Evolutionary conservation across 2,888 invertebrate species (phyloP).

Genomic region (Callimorpha dominula): DNA sequence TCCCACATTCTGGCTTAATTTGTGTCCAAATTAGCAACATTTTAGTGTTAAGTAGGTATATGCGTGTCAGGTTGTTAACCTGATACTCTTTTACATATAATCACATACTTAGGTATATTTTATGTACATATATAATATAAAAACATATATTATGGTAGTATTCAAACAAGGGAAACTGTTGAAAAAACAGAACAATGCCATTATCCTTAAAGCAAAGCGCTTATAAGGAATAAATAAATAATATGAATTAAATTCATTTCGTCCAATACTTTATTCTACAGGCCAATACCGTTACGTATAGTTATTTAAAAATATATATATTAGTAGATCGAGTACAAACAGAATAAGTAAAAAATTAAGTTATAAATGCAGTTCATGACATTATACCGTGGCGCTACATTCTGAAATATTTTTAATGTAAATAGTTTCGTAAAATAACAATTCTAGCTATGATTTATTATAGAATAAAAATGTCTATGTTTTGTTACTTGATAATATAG

Average conservation of each 20-base stretch:
- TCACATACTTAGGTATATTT: not conserved
- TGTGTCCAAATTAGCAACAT: slow-evolving; percentile 19
- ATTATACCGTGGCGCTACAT: slow-evolving; percentile 13
- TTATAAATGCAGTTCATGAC: slow-evolving; percentile 24
- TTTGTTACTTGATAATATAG: too few species aligned
- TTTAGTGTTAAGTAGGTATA: slow-evolving; percentile 8
- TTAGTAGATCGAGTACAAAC: slow-evolving; percentile 27
- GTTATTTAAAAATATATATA: slow-evolving; percentile 1
- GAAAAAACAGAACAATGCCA: slow-evolving; percentile 4
- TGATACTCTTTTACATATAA: not conserved
- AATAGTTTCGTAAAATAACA: slow-evolving; percentile 7
- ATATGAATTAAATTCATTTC: slow-evolving; percentile 4
- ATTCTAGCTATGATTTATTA: too few species aligned
- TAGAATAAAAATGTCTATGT: too few species aligned
- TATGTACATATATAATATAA: not conserved
- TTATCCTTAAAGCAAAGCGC: slow-evolving; percentile 1
- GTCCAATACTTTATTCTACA: not conserved
- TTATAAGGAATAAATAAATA: not conserved
- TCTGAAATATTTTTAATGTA: slow-evolving; percentile 21
- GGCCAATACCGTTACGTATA: not conserved
- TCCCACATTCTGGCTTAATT: slow-evolving; percentile 16
- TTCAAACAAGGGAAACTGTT: not conserved
- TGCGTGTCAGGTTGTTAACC: too few species aligned
- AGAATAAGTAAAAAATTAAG: slow-evolving; percentile 22
- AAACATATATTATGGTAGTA: not conserved